A percentile compares a stretch with the other conserved stretches of the same genome.
phyloP scores from a whole-genome alignment of 2,113 vertebrate genomes.

The Stercorarius parasiticus region DNA sequence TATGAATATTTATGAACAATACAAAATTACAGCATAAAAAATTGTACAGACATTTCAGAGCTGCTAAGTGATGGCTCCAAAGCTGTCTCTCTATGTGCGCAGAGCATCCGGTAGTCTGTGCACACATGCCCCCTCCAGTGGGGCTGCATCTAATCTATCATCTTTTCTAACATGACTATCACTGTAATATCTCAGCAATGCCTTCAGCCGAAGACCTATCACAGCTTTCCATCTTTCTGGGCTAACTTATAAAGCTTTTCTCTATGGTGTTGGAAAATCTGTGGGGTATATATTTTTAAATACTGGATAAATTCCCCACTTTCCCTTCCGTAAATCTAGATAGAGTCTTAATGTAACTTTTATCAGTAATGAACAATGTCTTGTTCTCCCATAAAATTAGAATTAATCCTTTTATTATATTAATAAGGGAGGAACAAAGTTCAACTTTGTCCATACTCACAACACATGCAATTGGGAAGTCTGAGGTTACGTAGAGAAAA shows the following conservation, averaged over 20 bases:
- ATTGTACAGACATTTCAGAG: constrained; percentile 59
- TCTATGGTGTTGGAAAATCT: constrained; percentile 3
- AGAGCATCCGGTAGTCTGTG: constrained; percentile 28
- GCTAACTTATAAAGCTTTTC: constrained; percentile 32
- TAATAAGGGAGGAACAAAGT: constrained; percentile 15
- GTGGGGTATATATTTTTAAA: constrained; percentile 8
- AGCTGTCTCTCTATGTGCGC: neutral
- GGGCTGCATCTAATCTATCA: constrained; percentile 58
- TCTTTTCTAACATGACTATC: constrained; percentile 62
- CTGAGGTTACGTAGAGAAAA: neutral
- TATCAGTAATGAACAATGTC: constrained; percentile 4
- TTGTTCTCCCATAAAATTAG: neutral
- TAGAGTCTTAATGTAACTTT: neutral
- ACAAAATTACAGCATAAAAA: constrained; percentile 62
- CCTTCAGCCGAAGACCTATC: constrained; percentile 54
- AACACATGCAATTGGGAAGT: neutral
- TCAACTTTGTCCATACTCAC: neutral
- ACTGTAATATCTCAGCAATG: constrained; percentile 48
- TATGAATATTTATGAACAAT: constrained; percentile 66
- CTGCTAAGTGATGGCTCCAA: constrained; percentile 57
- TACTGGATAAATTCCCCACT: neutral
- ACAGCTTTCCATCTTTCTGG: constrained; percentile 23
- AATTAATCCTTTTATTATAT: constrained; percentile 8
- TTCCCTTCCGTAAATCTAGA: neutral
- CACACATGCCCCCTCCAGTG: constrained; percentile 56